Evolutionary conservation across 2,888 invertebrate species (phyloP), one percentile per base, ranked within the genome.

Genomic region (Lumbricus terrestris): DNA sequence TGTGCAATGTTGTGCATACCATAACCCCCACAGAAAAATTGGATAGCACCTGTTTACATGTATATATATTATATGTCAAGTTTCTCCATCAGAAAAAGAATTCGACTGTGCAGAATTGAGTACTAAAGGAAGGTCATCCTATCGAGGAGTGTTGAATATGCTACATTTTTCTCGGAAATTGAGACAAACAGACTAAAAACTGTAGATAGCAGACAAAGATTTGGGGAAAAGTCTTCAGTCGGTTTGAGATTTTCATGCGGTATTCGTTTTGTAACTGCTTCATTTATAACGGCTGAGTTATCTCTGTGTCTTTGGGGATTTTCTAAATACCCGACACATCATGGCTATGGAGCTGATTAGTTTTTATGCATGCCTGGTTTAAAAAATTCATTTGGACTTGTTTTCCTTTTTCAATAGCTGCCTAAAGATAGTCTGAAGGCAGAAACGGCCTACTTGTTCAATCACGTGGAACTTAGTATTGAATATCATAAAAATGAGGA

Each of bases 401-500:
- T 69, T 69, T 69, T 69, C n/a, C 35, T 85, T 35, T 85, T 85
- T 13, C n/a, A 85, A 85, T 34, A 85, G 85, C 20, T 85, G 34
- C 85, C 85, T 20, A 33, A 33, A 37, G 85, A 34, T 33, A 85
- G 35, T 11, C 20, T 85, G 20, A 35, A 82, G 37, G 92, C 96
- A 3, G 97, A 97, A 92, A 96, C 97, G 0, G 98, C 97, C 95
- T 99, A 98, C 95, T 96, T 99, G 88, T 99, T 98, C 95, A 99
- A 99, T 96, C 99, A 99, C 95, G 98, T 99, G 88, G 98, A 99
- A 95, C 96, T 99, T 92, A 96, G 96, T 91, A 97, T 99, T 90
- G 93, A 92, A 88, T 99, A 99, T 95, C 98, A 99, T 93, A 98
- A 98, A 4, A 96, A 96, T 35, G 95, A 98, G 94, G 98, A 98